Evolutionary conservation across 2,888 invertebrate species (phyloP), one percentile per base, ranked within the genome.

Genomic region (Drosophila differens): DNA sequence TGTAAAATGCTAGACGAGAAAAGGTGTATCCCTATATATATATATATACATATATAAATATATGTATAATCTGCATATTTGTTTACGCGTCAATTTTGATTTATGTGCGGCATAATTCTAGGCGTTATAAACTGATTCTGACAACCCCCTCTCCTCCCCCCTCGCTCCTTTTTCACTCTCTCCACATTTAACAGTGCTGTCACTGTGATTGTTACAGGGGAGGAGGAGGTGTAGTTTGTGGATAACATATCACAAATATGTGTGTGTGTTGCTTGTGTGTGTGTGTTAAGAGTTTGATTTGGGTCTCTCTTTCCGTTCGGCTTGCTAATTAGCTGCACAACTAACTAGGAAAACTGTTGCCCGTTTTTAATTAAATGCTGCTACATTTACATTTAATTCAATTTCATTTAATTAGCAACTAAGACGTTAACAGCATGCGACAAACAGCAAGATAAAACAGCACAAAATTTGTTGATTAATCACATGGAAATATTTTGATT

Each of bases 101-200:
- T 86, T 83, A 85, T 89, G 84, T 78, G 70, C 68, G 89, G 89
- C 82, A 90, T 90, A 86, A 76, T 86, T 89, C 81, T 74, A 76
- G 84, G 91, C 87, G 87, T 73, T 86, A 74, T 89, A 86, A 90
- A 89, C 89, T 83, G 87, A 86, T 81, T 86, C 70, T 86, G 89
- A 90, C 87, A 85, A 74, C 76, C 76, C 75, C 69, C 68, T 57
- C 71, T 30, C 14, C 55, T 1, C 44, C 35, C 25, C 25, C 25
- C 25, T 5, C 7, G 32, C 14, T 6, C 14, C 3, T 10, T 9
- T 3, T 28, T 14, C 19, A 7, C 16, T 35, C 47, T 2, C 19
- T 41, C 14, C n/a, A 44, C 52, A 35, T n/a, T 58, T 51, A 59
- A 52, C 63, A 62, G 35, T 22, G 30, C 58, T 77, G 75, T 66